These are phyloP conservation scores for Hybos culiciformis DNA, from an alignment of 2,888 invertebrate genomes.

Conservation along the genomic window DNA sequence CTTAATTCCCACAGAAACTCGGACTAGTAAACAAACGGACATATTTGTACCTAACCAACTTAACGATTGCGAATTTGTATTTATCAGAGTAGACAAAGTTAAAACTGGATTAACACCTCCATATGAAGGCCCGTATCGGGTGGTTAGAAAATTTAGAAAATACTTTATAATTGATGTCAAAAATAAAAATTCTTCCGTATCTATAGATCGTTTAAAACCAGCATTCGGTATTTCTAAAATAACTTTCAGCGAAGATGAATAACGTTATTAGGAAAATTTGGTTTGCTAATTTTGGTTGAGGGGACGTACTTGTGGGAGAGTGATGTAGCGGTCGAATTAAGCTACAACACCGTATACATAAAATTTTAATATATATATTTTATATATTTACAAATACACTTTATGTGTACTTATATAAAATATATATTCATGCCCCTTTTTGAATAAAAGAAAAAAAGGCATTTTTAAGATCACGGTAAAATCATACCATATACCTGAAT, in stretches of 20 bases:
- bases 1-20: neutral
- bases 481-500: too few relatives aligned
- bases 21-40: neutral
- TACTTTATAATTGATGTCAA: conserved; percentile 1
- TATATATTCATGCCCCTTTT: too few relatives aligned
- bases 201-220: conserved; percentile 1
- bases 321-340: neutral
- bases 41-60: neutral
- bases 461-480: too few relatives aligned
- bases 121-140: neutral
- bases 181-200: conserved; percentile 3
- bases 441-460: too few relatives aligned
- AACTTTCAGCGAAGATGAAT: too few relatives aligned
- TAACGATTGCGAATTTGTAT: neutral
- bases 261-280: neutral
- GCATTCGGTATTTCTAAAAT: neutral
- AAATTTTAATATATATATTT: too few relatives aligned
- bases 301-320: neutral
- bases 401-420: too few relatives aligned
- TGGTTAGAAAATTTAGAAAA: neutral
- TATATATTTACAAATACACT: too few relatives aligned
- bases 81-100: neutral
- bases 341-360: too few relatives aligned
- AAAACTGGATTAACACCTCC: neutral
- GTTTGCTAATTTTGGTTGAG: too few relatives aligned